Conservation (phyloP, 2,797 vertebrate species). For the Diplodus sargus region DNA sequence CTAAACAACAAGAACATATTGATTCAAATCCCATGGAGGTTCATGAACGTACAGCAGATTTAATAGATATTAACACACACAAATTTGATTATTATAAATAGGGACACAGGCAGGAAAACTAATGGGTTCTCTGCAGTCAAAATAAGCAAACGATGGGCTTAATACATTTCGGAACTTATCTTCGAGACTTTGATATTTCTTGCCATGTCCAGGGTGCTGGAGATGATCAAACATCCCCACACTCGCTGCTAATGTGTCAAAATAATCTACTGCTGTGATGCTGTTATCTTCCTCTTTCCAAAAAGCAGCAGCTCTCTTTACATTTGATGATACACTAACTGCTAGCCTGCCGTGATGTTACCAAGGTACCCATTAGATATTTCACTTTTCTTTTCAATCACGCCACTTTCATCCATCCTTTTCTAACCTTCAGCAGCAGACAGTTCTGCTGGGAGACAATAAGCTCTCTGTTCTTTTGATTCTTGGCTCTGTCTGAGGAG, state of each 20-base stretch:
- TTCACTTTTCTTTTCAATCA: constrained; percentile 44
- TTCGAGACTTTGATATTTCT: background rate
- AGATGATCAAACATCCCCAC: constrained; percentile 13
- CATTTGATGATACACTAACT: constrained; percentile 36
- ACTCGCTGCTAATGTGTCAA: constrained; percentile 13
- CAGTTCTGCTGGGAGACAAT: constrained; percentile 69
- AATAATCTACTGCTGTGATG: constrained; percentile 10
- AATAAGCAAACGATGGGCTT: background rate
- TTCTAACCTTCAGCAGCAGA: constrained; percentile 59
- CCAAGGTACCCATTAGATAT: constrained; percentile 47
- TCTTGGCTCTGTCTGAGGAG: constrained; percentile 56
- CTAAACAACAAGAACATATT: too few relatives aligned
- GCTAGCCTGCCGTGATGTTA: constrained; percentile 23
- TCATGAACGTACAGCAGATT: background rate
- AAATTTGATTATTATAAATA: background rate
- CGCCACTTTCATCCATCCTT: constrained; percentile 54
- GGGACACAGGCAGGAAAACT: background rate
- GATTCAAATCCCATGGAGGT: too few relatives aligned
- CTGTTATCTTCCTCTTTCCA: constrained; percentile 3
- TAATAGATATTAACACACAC: background rate
- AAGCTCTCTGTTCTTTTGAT: constrained; percentile 66
- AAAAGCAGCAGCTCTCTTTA: constrained; percentile 32
- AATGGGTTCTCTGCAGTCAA: background rate
- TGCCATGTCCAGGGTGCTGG: background rate
- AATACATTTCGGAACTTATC: background rate